Base-by-base conservation (phyloP, 2,888 invertebrate genomes). In the Iphiclides podalirius region DNA sequence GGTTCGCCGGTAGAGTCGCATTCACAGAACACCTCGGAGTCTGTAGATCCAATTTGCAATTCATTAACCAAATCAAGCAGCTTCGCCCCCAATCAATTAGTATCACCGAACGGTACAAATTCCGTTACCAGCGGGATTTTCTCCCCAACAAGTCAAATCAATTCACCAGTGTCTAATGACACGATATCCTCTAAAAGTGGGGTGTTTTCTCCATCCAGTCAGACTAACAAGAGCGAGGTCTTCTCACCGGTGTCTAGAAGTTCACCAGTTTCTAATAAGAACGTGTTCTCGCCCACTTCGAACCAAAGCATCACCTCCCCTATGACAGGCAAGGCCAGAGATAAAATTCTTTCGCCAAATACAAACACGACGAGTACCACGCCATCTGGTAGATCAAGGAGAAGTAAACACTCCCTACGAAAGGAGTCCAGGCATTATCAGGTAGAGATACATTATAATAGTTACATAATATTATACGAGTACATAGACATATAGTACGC, bases 371-470 rank as follows among this genome's bases (percentile, higher is more conserved):
- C 82, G 54, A 89, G 90, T 60, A 86, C 90, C 34, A 91, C 91
- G 63, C 90, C 90, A 53, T 89, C 91, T 59, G 89, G 89, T 72
- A 79, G 90, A 75, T 89, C 90, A 48, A 85, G 90, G 59, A 80
- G 90, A 70, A 88, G 90, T 74, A 90, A 90, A 66, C 90, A 90
- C 68, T 88, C 90, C 58, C 83, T 86, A 55, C 90, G 92, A 66
- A 93, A 93, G 83, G 89, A 92, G 70, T 93, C 93, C 61, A 92
- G 90, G 69, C 93, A 94, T 79, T 94, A 94, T 75, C 93, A 93
- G 89, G 92, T 92, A 87, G 75, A 71, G 55, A 53, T 54, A 54
- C 48, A 13, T 28, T 39, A 40, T 35, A 37, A 16, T 44, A 55
- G 53, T 9, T 39, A 35, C 11, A 38, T 13, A 17, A 39, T 35